Evolutionary conservation across 2,113 vertebrate species (phyloP), one percentile per base, ranked within the genome.

Genomic region (Notechis scutatus): DNA sequence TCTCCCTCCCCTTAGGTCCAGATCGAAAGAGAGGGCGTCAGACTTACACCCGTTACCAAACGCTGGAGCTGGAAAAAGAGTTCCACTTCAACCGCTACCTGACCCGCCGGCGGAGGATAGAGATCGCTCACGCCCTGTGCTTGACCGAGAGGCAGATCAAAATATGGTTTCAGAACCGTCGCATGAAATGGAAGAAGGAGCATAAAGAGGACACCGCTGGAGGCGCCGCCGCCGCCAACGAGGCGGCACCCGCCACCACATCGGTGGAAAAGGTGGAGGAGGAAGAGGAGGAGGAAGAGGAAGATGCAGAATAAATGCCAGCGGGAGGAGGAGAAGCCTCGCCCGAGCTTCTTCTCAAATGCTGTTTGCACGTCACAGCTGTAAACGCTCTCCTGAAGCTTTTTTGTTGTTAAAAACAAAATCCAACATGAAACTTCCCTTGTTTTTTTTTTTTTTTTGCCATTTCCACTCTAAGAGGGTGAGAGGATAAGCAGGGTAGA

Each of bases 181-280:
- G 98, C 95, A 99, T 99, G 98, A 99, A 99, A 93, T 99, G 98
- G 98, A 99, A 99, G 97, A 99, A 99, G 50, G 98, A 99, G 89
- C 97, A 99, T 94, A 98, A 98, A 90, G 98, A 98, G 9, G 98
- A 98, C 45, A 96, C 95, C 56, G 93, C 96, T 14, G 96, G 94
- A 24, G 94, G 96, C 86, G 89, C 97, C 23, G 96, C 93, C 96
- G 95, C 96, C 50, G 92, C 96, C 74, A 95, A 0, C 45, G 90
- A 4, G 57, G 93, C 1, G 9, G 29, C 0, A 0, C 91, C 42
- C 11, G 81, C 5, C 21, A n/a, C 92, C 10, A 87, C 96, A 2
- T 95, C 96, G 69, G 96, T 97, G 45, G 97, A 97, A 93, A 97
- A 97, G 95, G 97, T 96, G 85, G 97, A 97, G 57, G 96, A 96